phyloP scores from a whole-genome alignment of 2,888 invertebrate species.

The Syrista parreyssii region DNA sequence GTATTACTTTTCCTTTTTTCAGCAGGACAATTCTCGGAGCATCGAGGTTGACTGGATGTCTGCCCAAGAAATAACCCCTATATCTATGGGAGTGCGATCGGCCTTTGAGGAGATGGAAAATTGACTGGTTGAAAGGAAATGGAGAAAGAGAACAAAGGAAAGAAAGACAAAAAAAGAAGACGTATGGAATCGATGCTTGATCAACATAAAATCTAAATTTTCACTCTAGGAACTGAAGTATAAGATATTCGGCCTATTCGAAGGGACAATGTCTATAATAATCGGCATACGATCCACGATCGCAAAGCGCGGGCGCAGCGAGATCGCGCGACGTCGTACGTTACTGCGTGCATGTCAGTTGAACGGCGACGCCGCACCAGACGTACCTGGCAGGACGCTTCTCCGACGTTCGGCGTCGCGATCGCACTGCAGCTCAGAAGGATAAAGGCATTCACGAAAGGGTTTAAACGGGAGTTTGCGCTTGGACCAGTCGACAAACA shows the following conservation, averaged over 20 bases:
- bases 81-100: neutral
- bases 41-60: neutral
- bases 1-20: neutral
- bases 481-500: neutral
- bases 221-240: neutral
- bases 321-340: constrained; percentile 18
- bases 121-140: neutral
- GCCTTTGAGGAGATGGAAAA: neutral
- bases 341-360: constrained; percentile 51
- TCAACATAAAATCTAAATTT: neutral
- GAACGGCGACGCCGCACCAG: constrained; percentile 57
- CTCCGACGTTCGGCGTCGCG: neutral
- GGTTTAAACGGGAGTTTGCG: neutral
- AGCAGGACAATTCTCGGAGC: neutral
- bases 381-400: constrained; percentile 45
- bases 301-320: constrained; percentile 20
- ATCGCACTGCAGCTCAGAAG: neutral
- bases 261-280: neutral
- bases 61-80: neutral
- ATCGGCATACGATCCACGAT: neutral
- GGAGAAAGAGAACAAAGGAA: neutral
- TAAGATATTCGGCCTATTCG: neutral
- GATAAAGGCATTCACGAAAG: neutral
- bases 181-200: neutral
- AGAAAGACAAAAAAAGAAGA: constrained; percentile 6